Evolutionary conservation across 2,797 vertebrate genomes (phyloP).

Genomic region (Sibirionetta formosa): DNA sequence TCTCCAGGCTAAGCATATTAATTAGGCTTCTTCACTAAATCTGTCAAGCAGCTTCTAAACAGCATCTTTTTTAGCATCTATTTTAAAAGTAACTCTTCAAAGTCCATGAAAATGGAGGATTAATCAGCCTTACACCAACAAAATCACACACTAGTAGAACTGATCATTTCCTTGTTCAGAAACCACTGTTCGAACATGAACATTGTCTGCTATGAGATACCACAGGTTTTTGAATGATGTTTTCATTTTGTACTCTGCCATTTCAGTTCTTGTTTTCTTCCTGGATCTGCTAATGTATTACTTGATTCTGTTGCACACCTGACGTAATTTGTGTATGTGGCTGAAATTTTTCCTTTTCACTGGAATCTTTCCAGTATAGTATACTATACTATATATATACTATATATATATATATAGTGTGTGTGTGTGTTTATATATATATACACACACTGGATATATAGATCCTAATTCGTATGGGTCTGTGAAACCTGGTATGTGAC

Average conservation of each 20-base stretch:
- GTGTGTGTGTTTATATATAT: no score
- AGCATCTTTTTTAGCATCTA: background rate
- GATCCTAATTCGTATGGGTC: background rate
- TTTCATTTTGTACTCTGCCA: background rate
- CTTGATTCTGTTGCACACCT: background rate
- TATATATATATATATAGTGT: no score
- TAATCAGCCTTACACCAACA: background rate
- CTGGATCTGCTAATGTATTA: background rate
- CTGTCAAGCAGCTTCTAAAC: conserved; percentile 24
- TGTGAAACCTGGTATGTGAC: background rate
- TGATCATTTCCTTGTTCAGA: background rate
- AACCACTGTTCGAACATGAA: background rate
- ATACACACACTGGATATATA: no score
- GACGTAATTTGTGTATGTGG: accelerated
- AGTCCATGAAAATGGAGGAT: background rate
- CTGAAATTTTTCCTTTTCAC: background rate
- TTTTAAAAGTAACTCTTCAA: background rate
- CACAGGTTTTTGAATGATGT: background rate
- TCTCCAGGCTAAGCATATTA: conserved; percentile 20
- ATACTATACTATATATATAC: no score
- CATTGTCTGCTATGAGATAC: background rate
- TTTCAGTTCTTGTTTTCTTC: background rate
- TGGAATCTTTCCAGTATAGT: background rate
- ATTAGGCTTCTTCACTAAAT: background rate
- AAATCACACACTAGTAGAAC: background rate